Percentiles rank a stretch among this genome's conserved stretches.
phyloP scores from a whole-genome alignment of 1,140 invertebrate species.

The Wiebesia pumilae region DNA sequence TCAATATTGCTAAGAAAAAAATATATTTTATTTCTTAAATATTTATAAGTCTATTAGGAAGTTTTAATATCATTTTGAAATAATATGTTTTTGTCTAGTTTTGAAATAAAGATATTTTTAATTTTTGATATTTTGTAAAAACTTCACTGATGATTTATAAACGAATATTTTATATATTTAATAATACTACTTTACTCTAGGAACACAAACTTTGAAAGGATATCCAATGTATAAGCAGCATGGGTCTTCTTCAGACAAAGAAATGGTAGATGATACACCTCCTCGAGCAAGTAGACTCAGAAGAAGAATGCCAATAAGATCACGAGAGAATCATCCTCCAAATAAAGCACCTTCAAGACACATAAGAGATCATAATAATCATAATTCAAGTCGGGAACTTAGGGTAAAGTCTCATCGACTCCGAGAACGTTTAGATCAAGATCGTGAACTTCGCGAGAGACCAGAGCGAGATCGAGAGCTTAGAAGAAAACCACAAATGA shows the following conservation, averaged over 20 bases:
- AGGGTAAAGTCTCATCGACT: constrained; percentile 64
- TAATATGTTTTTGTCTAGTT: too few relatives aligned
- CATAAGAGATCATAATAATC: constrained; percentile 35
- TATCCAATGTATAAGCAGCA: constrained; percentile 74
- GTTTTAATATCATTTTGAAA: too few relatives aligned
- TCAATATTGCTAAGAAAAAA: too few relatives aligned
- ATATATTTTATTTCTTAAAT: too few relatives aligned
- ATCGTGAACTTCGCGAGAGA: constrained; percentile 62
- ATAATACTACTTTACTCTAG: constrained; percentile 56
- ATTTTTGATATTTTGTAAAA: neutral
- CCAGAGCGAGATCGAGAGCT: constrained; percentile 56
- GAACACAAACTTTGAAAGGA: constrained; percentile 73
- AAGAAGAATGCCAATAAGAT: constrained; percentile 68
- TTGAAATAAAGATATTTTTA: too few relatives aligned
- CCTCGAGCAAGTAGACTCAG: constrained; percentile 65
- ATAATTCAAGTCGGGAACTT: constrained; percentile 54
- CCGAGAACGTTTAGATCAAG: constrained; percentile 36
- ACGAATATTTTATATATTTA: neutral
- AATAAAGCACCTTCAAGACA: constrained; percentile 66
- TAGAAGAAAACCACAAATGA: constrained; percentile 45
- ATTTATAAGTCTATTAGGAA: too few relatives aligned
- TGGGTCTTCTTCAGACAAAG: constrained; percentile 73
- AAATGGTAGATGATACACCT: constrained; percentile 69
- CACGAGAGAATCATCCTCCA: constrained; percentile 70
- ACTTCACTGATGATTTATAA: neutral